phyloP scores from a whole-genome alignment of 1,140 invertebrate genomes.

The Leptopilina boulardi region DNA sequence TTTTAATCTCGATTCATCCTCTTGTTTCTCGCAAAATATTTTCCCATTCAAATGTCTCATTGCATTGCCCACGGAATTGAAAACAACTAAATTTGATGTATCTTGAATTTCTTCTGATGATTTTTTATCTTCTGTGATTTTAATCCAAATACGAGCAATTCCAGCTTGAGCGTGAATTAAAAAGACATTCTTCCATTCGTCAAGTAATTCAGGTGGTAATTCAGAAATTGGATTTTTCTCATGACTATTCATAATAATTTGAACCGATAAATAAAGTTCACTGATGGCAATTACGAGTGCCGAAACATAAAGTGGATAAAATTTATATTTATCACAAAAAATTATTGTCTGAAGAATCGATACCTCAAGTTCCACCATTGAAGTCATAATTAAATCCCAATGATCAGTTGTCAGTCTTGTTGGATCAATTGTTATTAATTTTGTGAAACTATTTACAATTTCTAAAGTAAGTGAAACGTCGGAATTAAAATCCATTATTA shows the following conservation, averaged over 20 bases:
- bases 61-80: slow-evolving; percentile 65
- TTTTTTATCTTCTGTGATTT: not conserved
- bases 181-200: slow-evolving; percentile 80
- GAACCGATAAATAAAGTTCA: slow-evolving; percentile 74
- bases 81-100: slow-evolving; percentile 45
- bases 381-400: slow-evolving; percentile 83
- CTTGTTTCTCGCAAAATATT: slow-evolving; percentile 56
- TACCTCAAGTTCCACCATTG: slow-evolving; percentile 75
- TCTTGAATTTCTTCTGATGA: not conserved
- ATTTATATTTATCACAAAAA: slow-evolving; percentile 36
- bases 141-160: slow-evolving; percentile 76
- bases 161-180: slow-evolving; percentile 74
- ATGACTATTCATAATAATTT: slow-evolving; percentile 72
- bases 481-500: not conserved
- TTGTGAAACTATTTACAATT: not conserved
- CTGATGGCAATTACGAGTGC: slow-evolving; percentile 67
- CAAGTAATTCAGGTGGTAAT: slow-evolving; percentile 72
- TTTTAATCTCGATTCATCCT: slow-evolving; percentile 33
- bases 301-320: not conserved
- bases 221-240: slow-evolving; percentile 72
- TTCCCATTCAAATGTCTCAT: slow-evolving; percentile 63
- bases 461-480: not conserved
- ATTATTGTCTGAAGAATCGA: not conserved
- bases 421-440: slow-evolving; percentile 55
- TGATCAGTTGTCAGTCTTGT: slow-evolving; percentile 71